Conservation (phyloP, 2,113 vertebrate species). For the Passer montanus region DNA sequence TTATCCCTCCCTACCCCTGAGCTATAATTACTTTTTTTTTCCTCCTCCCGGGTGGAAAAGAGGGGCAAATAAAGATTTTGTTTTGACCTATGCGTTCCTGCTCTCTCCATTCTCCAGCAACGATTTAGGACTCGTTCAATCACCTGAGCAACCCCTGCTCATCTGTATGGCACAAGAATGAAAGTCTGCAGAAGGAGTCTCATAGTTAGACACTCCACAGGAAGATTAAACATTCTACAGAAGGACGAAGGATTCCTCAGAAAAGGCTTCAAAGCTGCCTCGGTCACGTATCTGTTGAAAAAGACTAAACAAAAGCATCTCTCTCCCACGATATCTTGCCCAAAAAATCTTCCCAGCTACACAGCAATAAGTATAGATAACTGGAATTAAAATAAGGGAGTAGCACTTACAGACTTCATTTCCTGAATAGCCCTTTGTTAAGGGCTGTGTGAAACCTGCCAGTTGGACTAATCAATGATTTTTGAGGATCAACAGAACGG, state of each 20-base stretch:
- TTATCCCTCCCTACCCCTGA: neutral
- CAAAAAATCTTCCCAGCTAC: neutral
- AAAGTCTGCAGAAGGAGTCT: neutral
- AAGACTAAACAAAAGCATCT: neutral
- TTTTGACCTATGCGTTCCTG: neutral
- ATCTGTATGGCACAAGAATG: neutral
- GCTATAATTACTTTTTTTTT: neutral
- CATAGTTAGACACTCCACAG: neutral
- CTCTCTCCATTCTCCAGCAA: neutral
- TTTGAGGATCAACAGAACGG: neutral
- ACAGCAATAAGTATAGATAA: neutral
- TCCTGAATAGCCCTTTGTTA: slow-evolving; percentile 13
- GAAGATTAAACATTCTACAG: neutral
- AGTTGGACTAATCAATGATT: neutral
- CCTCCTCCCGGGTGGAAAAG: neutral
- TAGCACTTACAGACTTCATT: neutral
- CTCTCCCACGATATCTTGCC: neutral
- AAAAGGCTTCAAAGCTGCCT: slow-evolving; percentile 12
- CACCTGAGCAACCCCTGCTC: neutral
- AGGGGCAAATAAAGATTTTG: neutral
- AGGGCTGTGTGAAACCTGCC: neutral
- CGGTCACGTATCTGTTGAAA: neutral
- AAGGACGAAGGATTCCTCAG: neutral
- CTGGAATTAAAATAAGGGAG: slow-evolving; percentile 14
- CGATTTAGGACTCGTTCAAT: neutral